Evolutionary conservation across 2,113 vertebrate species (phyloP).

Genomic region (Baryphthengus martii): DNA sequence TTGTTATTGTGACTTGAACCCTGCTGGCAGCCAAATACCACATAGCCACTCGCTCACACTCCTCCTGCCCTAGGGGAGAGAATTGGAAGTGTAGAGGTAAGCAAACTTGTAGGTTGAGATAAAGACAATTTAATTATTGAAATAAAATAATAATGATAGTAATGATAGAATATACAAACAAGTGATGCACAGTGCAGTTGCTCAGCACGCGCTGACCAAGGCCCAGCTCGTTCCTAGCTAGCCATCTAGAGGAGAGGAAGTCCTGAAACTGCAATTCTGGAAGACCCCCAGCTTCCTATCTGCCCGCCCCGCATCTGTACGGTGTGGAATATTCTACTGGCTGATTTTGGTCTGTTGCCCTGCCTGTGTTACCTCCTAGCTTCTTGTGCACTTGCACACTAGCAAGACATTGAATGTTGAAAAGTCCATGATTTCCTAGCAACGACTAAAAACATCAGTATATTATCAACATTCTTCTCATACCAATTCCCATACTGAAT

Average conservation of each 20-base stretch:
- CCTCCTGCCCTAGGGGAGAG: background rate
- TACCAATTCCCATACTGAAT: background rate
- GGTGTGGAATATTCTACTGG: background rate
- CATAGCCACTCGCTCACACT: background rate
- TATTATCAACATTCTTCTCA: background rate
- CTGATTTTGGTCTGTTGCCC: background rate
- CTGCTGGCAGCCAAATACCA: background rate
- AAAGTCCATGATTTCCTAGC: background rate
- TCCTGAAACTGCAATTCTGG: background rate
- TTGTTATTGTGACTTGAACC: background rate
- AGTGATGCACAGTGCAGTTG: background rate
- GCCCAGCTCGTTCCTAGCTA: background rate
- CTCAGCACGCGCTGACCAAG: background rate
- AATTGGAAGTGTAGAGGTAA: background rate
- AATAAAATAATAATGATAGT: background rate
- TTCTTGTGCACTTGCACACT: background rate
- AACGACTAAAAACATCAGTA: background rate
- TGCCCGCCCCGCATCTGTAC: background rate
- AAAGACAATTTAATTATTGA: background rate
- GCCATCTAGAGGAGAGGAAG: background rate
- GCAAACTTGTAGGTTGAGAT: background rate
- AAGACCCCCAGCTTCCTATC: background rate
- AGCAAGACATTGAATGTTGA: background rate
- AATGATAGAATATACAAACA: background rate
- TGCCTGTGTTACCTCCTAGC: background rate